Percentiles rank a stretch among this genome's conserved stretches.
These are phyloP conservation scores for Wasmannia auropunctata DNA, from an alignment of 1,140 invertebrate genomes.

Conservation along the genomic window DNA sequence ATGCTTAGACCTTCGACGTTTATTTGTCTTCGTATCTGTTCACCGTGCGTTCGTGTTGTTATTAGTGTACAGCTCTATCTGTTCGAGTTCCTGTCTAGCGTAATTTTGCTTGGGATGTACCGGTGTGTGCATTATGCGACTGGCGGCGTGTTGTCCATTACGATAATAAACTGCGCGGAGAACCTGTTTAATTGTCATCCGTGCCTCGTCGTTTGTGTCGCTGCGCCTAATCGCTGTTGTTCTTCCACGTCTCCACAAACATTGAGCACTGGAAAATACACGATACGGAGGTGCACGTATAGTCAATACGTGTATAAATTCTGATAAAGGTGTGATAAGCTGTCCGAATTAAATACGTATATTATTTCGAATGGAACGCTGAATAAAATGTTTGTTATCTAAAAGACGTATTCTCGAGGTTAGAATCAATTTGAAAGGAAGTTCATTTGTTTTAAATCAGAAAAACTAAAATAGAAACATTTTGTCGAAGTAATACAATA, in stretches of 20 bases:
- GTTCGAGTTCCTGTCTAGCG: background rate
- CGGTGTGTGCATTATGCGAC: slow-evolving; percentile 20
- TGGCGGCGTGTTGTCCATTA: slow-evolving; percentile 57
- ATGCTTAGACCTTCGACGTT: slow-evolving; percentile 20
- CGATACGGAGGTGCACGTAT: background rate
- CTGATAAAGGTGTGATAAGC: slow-evolving; percentile 37
- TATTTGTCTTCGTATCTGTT: slow-evolving; percentile 27
- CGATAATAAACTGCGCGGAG: slow-evolving; percentile 61
- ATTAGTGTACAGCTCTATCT: too few relatives aligned
- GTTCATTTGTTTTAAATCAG: too few relatives aligned
- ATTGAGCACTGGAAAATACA: slow-evolving; percentile 5
- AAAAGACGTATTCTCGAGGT: too few relatives aligned
- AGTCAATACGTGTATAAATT: background rate
- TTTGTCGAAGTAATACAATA: too few relatives aligned
- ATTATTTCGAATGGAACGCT: too few relatives aligned
- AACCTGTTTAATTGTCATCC: slow-evolving; percentile 63
- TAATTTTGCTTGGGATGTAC: background rate
- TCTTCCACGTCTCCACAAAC: slow-evolving; percentile 24
- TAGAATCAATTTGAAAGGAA: too few relatives aligned
- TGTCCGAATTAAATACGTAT: background rate
- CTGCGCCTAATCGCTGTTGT: slow-evolving; percentile 51
- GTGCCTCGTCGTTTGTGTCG: background rate
- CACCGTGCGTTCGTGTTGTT: background rate
- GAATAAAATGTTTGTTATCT: too few relatives aligned
- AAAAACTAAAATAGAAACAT: too few relatives aligned